Conservation (phyloP, 2,797 vertebrate species). For the Rousettus madagascariensis region DNA sequence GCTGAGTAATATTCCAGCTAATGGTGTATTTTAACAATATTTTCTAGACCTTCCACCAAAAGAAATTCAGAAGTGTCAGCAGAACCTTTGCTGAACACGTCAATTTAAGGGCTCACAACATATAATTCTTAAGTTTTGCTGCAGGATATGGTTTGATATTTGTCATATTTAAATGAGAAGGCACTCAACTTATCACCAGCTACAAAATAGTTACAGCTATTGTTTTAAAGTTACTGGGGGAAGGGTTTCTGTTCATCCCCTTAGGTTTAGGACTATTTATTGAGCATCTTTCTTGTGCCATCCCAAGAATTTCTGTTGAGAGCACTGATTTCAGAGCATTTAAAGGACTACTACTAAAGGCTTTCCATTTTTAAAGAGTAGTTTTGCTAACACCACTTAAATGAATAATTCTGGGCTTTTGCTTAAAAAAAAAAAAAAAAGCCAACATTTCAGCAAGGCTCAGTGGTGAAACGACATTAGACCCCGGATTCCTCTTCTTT, state of each 20-base stretch:
- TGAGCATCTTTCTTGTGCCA: neutral
- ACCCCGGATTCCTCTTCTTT: conserved; percentile 71
- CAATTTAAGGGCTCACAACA: neutral
- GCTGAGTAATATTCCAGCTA: no score
- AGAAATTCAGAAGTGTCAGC: conserved; percentile 17
- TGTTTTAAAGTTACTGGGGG: neutral
- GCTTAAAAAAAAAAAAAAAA: neutral
- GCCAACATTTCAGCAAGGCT: conserved; percentile 46
- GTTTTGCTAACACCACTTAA: conserved; percentile 35
- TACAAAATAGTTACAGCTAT: neutral
- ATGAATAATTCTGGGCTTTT: conserved; percentile 28
- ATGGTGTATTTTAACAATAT: neutral
- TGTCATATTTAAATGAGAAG: neutral
- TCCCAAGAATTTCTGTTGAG: neutral
- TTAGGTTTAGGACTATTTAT: neutral
- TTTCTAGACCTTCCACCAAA: neutral
- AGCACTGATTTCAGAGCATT: neutral
- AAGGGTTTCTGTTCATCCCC: neutral
- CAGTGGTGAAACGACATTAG: conserved; percentile 1
- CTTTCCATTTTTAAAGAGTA: conserved; percentile 1
- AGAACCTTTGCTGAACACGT: neutral
- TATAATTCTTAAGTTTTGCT: conserved; percentile 27
- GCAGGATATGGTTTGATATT: neutral
- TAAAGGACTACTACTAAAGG: neutral
- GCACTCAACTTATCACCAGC: neutral